These are phyloP conservation scores for Micronycteris hirsuta DNA, from an alignment of 2,113 vertebrate species.

Conservation along the genomic window DNA sequence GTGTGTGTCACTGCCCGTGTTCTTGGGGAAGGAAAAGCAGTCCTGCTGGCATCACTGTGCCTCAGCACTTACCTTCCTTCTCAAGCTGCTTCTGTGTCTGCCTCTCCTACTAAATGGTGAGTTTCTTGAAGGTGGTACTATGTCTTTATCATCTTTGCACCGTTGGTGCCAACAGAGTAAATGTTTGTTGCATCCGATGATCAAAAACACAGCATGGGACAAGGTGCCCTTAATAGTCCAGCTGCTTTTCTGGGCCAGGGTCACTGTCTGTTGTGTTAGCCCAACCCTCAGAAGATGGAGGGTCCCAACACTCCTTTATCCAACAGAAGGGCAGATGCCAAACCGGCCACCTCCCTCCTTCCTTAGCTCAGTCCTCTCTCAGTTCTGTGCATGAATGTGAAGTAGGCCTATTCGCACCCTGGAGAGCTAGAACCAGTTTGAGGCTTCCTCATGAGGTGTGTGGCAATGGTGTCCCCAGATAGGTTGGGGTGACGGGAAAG, in stretches of 20 bases:
- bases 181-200: background rate
- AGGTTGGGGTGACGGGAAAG: slow-evolving; percentile 53
- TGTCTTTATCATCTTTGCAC: background rate
- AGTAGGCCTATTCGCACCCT: background rate
- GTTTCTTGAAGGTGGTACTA: background rate
- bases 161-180: background rate
- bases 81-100: background rate
- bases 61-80: background rate
- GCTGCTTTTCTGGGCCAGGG: background rate
- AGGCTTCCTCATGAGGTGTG: slow-evolving; percentile 32
- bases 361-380: background rate
- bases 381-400: background rate
- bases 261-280: background rate
- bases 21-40: background rate
- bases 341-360: background rate
- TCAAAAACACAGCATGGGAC: background rate
- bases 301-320: background rate
- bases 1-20: background rate
- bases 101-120: too few relatives aligned
- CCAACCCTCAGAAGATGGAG: background rate
- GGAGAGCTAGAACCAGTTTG: slow-evolving; percentile 45
- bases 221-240: background rate
- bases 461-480: slow-evolving; percentile 63
- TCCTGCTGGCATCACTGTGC: fast-evolving
- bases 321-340: background rate